Evolutionary conservation across 2,888 invertebrate genomes (phyloP).

Genomic region (Amphimallon solstitiale): DNA sequence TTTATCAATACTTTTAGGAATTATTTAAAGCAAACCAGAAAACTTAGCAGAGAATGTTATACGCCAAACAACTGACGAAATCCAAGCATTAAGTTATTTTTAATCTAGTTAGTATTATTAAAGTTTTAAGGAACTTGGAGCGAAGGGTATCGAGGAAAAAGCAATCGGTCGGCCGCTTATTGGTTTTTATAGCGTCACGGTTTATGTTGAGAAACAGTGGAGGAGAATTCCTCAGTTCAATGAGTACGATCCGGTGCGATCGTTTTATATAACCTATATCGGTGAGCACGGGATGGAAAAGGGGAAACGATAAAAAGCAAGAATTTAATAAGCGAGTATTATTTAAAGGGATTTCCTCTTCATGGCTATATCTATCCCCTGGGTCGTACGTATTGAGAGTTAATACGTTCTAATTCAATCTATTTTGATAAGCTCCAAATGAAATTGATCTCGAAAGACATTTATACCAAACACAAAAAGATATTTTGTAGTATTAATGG

Average conservation of each 20-base stretch:
- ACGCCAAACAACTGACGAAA: too few species aligned
- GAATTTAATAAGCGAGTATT: conserved; percentile 32
- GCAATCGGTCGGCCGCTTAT: conserved; percentile 36
- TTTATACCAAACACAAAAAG: too few species aligned
- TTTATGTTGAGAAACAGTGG: conserved; percentile 22
- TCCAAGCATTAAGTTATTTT: conserved; percentile 35
- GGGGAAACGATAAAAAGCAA: conserved; percentile 27
- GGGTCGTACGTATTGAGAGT: not conserved
- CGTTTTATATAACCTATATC: conserved; percentile 34
- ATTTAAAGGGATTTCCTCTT: conserved; percentile 31
- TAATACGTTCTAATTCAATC: conserved; percentile 14
- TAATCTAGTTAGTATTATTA: conserved; percentile 37
- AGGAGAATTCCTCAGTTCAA: conserved; percentile 22
- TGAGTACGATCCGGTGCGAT: conserved; percentile 32
- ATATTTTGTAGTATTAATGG: too few species aligned
- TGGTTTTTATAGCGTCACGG: conserved; percentile 38
- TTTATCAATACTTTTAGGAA: too few species aligned
- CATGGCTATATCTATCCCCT: conserved; percentile 1
- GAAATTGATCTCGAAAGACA: too few species aligned
- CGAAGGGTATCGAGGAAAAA: not conserved
- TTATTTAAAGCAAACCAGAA: too few species aligned
- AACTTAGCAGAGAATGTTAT: too few species aligned
- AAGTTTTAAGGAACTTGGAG: conserved; percentile 29
- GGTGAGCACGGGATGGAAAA: conserved; percentile 8
- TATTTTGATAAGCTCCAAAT: not conserved